phyloP scores from a whole-genome alignment of 2,888 invertebrate genomes.

The Sesia bembeciformis region DNA sequence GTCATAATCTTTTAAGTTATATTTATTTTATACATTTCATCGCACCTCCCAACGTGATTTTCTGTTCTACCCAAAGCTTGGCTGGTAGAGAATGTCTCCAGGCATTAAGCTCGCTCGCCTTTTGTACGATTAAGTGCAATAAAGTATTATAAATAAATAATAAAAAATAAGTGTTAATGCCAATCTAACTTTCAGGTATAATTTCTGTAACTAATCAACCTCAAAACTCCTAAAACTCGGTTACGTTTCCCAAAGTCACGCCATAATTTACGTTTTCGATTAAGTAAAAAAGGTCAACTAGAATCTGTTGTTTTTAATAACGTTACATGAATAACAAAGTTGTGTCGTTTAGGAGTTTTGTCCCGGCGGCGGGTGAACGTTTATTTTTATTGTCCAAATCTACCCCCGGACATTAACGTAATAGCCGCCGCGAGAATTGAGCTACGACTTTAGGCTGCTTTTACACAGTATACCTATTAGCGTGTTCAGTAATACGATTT shows the following conservation, averaged over 20 bases:
- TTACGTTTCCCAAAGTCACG: not conserved
- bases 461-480: not conserved
- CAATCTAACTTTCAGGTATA: too few relatives aligned
- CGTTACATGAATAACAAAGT: slow-evolving; percentile 47
- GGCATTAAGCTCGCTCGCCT: too few relatives aligned
- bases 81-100: too few relatives aligned
- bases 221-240: not conserved
- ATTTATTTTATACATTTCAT: too few relatives aligned
- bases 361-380: slow-evolving; percentile 43
- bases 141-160: too few relatives aligned
- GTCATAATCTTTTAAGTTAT: too few relatives aligned
- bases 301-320: slow-evolving; percentile 40
- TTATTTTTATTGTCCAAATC: slow-evolving; percentile 62
- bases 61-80: too few relatives aligned
- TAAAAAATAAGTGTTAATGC: too few relatives aligned
- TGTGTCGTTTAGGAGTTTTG: slow-evolving; percentile 44
- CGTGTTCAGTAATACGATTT: too few relatives aligned
- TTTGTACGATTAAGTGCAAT: too few relatives aligned
- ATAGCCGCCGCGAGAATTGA: slow-evolving; percentile 52
- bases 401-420: slow-evolving; percentile 55
- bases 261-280: not conserved
- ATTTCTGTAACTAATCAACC: not conserved
- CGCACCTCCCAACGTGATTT: too few relatives aligned
- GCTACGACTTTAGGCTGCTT: slow-evolving; percentile 17
- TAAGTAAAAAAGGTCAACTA: slow-evolving; percentile 5